These are phyloP conservation scores for Monochamus alternatus DNA, from an alignment of 2,888 invertebrate genomes.

Conservation along the genomic window DNA sequence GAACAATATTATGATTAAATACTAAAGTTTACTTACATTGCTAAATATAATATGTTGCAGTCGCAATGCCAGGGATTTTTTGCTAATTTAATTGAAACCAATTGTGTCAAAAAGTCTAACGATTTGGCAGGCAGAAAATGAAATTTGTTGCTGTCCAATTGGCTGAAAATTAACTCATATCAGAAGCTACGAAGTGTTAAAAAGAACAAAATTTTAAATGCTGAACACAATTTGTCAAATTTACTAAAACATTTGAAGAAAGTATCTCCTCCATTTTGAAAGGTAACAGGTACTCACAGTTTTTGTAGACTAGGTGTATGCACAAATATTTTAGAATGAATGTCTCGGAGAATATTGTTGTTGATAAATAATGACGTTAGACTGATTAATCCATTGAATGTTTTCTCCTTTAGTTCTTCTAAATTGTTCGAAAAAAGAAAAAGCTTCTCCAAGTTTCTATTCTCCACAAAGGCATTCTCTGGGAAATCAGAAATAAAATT, in stretches of 20 bases:
- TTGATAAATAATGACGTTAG: conserved; percentile 80
- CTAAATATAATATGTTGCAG: conserved; percentile 82
- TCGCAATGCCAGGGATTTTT: conserved; percentile 89
- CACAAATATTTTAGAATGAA: conserved; percentile 78
- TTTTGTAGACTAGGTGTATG: conserved; percentile 79
- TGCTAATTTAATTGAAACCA: conserved; percentile 80
- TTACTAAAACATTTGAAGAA: too few species aligned
- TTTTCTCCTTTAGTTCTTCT: conserved; percentile 75
- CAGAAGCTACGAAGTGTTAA: too few species aligned
- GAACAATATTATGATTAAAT: too few species aligned
- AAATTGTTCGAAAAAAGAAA: conserved; percentile 81
- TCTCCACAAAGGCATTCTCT: conserved; percentile 75
- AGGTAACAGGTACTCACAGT: conserved; percentile 74
- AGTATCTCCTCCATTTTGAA: too few species aligned
- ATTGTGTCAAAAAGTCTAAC: conserved; percentile 76
- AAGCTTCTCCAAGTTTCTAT: conserved; percentile 77
- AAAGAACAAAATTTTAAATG: too few species aligned
- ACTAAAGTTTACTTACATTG: conserved; percentile 74
- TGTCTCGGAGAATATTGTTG: conserved; percentile 79
- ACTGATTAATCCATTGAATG: conserved; percentile 78
- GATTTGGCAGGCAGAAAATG: conserved; percentile 79
- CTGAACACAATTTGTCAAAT: too few species aligned
- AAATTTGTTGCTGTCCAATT: conserved; percentile 83
- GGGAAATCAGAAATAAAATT: conserved; percentile 77
- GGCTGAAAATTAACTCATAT: conserved; percentile 69